Evolutionary conservation across 2,113 vertebrate genomes (phyloP).

Genomic region (Passer montanus): DNA sequence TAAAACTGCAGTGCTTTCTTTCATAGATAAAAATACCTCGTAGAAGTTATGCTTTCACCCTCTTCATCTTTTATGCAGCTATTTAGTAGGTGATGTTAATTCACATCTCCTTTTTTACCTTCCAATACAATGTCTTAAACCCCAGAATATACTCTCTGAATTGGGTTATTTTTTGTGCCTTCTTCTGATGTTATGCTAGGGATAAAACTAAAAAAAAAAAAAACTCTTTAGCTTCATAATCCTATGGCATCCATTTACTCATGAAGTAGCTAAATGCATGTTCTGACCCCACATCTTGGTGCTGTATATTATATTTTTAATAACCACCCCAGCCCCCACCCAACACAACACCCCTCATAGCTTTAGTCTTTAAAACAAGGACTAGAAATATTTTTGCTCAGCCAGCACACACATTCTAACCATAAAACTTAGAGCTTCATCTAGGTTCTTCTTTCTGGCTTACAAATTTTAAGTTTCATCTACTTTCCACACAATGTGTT

Average conservation of each 20-base stretch:
- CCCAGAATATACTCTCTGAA: not conserved
- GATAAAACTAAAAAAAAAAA: not conserved
- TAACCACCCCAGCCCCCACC: rapidly evolving
- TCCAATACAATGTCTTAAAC: not conserved
- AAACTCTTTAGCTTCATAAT: not conserved
- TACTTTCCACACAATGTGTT: not conserved
- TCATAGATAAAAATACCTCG: not conserved
- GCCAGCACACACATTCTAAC: not conserved
- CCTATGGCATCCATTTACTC: not conserved
- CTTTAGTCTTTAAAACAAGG: not conserved
- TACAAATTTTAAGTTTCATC: not conserved
- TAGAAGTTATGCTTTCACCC: not conserved
- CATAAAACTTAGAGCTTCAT: not conserved
- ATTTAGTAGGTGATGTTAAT: not conserved
- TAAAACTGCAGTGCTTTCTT: not conserved
- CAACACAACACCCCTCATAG: not conserved
- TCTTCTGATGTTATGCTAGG: not conserved
- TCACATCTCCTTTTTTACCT: not conserved
- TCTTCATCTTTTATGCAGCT: not conserved
- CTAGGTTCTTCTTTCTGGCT: not conserved
- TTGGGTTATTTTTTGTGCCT: not conserved
- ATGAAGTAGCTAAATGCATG: not conserved
- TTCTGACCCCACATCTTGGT: not conserved
- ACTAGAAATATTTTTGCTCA: not conserved
- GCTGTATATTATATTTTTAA: not conserved